Evolutionary conservation across 2,113 vertebrate species (phyloP).

Genomic region (Excalfactoria chinensis): DNA sequence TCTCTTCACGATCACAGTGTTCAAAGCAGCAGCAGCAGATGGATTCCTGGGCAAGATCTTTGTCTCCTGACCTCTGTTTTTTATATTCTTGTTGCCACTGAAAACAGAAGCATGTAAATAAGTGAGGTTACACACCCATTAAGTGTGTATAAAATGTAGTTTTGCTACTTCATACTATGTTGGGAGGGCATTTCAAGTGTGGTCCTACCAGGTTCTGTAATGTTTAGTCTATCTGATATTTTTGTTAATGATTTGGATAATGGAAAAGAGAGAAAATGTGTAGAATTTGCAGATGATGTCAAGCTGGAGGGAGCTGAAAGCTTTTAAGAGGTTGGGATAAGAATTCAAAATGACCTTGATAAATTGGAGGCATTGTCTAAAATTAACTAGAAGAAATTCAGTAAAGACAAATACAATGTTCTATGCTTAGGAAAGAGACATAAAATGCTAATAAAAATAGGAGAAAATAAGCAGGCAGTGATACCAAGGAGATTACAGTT

Average conservation of each 20-base stretch:
- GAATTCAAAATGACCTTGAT: conserved; percentile 33
- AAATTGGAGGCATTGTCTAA: conserved; percentile 42
- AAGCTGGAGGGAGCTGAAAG: conserved; percentile 33
- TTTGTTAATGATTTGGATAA: conserved; percentile 51
- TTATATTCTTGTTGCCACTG: background rate
- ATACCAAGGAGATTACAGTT: background rate
- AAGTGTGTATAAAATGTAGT: background rate
- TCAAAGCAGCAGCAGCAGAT: background rate
- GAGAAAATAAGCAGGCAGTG: background rate
- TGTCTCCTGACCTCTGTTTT: background rate
- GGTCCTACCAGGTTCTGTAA: background rate
- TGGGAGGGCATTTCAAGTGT: conserved; percentile 20
- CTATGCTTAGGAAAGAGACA: background rate
- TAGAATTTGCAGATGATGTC: conserved; percentile 15
- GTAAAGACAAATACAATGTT: background rate
- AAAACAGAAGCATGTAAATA: conserved; percentile 9
- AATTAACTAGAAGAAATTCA: conserved; percentile 8
- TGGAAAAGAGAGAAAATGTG: conserved; percentile 32
- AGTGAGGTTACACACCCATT: rapidly evolving
- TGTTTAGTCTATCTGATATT: conserved; percentile 64
- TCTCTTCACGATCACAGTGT: background rate
- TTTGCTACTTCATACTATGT: background rate
- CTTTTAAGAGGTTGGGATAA: conserved; percentile 43
- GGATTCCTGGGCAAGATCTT: background rate
- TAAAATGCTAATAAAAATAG: background rate